These are phyloP conservation scores for Numida meleagris DNA, from an alignment of 2,113 vertebrate genomes.

Conservation along the genomic window DNA sequence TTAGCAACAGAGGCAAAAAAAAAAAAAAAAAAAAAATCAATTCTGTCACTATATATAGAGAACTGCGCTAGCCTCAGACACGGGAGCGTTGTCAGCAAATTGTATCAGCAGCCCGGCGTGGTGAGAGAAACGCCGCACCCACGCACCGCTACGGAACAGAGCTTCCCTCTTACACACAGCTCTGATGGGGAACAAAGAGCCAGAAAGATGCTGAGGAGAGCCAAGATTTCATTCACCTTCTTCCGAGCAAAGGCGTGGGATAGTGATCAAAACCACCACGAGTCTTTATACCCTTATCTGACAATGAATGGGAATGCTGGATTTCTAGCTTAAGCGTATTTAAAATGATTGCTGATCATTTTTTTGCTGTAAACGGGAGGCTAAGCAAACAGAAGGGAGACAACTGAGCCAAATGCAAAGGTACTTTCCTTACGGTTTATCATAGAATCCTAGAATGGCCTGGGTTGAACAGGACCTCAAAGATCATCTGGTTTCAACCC, in stretches of 20 bases:
- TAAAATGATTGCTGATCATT: neutral
- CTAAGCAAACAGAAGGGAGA: neutral
- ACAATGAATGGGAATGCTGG: neutral
- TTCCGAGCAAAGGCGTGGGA: neutral
- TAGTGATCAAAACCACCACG: no score
- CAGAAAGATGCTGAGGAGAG: neutral
- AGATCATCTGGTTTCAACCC: no score
- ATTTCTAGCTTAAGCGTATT: neutral
- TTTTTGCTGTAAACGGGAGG: neutral
- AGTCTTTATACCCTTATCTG: neutral
- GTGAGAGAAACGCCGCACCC: neutral
- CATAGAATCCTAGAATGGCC: no score
- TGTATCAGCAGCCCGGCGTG: slow-evolving; percentile 17
- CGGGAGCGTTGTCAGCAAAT: slow-evolving; percentile 14
- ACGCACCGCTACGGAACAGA: neutral
- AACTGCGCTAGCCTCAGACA: neutral
- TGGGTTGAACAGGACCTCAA: no score
- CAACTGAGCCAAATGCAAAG: neutral
- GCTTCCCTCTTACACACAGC: neutral
- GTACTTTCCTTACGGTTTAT: neutral
- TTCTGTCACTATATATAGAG: slow-evolving; percentile 10
- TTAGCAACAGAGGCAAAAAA: slow-evolving; percentile 57
- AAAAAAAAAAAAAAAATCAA: slow-evolving; percentile 4
- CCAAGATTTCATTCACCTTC: neutral
- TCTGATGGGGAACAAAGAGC: neutral